Evolutionary conservation across 2,113 vertebrate genomes (phyloP).

Genomic region (Clupea harengus): DNA sequence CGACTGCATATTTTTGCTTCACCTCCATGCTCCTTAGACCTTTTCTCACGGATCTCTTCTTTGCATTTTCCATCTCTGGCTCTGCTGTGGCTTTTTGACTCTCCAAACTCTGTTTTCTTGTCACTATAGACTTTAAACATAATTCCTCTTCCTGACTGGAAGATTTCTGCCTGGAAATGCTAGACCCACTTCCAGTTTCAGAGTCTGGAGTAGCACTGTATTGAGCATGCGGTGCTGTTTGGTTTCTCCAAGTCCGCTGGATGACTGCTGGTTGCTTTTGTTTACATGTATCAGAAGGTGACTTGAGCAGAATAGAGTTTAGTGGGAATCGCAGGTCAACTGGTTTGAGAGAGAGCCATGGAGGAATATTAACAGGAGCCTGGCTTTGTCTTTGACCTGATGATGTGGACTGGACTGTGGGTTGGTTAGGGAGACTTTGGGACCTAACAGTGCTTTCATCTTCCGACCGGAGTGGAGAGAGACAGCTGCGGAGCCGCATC

Average conservation of each 20-base stretch:
- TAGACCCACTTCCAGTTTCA: not conserved
- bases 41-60: not conserved
- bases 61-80: not conserved
- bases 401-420: not conserved
- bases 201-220: not conserved
- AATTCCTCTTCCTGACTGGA: not conserved
- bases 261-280: not conserved
- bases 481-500: conserved; percentile 53
- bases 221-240: not conserved
- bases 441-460: not conserved
- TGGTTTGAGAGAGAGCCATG: conserved; percentile 47
- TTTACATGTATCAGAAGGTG: not conserved
- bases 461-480: conserved; percentile 58
- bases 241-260: not conserved
- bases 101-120: not conserved
- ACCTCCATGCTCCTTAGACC: not conserved
- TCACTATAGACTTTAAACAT: not conserved
- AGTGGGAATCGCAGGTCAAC: conserved; percentile 42
- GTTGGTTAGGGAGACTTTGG: not conserved
- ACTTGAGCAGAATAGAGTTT: conserved; percentile 5
- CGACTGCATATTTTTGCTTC: not conserved
- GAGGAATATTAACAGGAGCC: not conserved
- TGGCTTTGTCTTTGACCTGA: not conserved
- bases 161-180: not conserved
- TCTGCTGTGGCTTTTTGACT: not conserved